A percentile compares a stretch with the other conserved stretches of the same genome.
Conservation (phyloP, 2,888 invertebrate species). For the Galeruca laticollis region DNA sequence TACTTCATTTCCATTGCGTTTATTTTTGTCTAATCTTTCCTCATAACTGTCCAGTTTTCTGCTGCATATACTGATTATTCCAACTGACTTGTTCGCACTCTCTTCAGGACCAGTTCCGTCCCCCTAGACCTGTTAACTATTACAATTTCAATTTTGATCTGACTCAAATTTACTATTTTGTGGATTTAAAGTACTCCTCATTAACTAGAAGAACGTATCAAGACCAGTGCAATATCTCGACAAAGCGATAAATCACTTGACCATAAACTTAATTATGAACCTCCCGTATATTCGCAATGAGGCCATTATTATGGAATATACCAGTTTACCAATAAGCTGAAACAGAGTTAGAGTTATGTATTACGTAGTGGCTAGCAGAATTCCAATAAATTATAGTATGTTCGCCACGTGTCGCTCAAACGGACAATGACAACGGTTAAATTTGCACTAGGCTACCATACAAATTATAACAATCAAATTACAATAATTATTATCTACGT, state of each 20-base stretch:
- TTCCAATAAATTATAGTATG: constrained; percentile 25
- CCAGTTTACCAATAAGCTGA: constrained; percentile 34
- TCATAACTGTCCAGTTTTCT: too few relatives aligned
- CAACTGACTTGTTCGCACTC: too few relatives aligned
- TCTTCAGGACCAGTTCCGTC: too few relatives aligned
- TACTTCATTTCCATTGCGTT: too few relatives aligned
- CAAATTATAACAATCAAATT: constrained; percentile 45
- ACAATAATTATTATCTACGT: constrained; percentile 41
- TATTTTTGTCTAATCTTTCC: too few relatives aligned
- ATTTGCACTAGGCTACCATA: constrained; percentile 39
- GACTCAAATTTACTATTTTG: too few relatives aligned
- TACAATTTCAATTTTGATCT: too few relatives aligned
- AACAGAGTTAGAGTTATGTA: constrained; percentile 28
- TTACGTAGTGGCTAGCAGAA: constrained; percentile 10
- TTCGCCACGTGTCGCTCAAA: constrained; percentile 34
- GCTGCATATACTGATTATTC: too few relatives aligned
- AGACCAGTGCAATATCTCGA: neutral
- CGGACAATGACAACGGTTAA: constrained; percentile 16
- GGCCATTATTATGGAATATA: constrained; percentile 30
- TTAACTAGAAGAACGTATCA: too few relatives aligned
- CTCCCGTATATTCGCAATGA: constrained; percentile 15
- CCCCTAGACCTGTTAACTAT: too few relatives aligned
- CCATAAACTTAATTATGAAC: constrained; percentile 20
- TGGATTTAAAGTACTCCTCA: too few relatives aligned
- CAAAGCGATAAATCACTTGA: constrained; percentile 16